Evolutionary conservation across 2,888 invertebrate species (phyloP).

Genomic region (Congeria kusceri): DNA sequence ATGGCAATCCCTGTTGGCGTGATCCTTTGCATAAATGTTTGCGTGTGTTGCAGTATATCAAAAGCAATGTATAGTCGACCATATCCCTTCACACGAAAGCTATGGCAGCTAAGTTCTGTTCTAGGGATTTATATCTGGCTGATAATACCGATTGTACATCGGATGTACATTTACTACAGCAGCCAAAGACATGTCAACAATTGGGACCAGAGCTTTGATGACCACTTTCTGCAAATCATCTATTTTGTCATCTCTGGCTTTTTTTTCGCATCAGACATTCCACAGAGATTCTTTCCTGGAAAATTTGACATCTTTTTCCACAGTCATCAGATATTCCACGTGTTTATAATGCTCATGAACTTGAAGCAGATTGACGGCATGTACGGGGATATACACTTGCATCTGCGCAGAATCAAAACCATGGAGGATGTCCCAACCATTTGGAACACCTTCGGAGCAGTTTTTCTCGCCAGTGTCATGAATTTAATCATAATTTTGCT

Average conservation of each 20-base stretch:
- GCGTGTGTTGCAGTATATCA: constrained; percentile 80
- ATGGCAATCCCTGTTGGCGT: constrained; percentile 79
- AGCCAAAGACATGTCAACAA: constrained; percentile 51
- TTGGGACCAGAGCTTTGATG: constrained; percentile 78
- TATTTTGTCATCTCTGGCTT: constrained; percentile 83
- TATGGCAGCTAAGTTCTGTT: constrained; percentile 83
- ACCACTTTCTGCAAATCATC: constrained; percentile 81
- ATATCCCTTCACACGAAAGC: constrained; percentile 82
- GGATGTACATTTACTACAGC: constrained; percentile 67
- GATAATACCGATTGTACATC: constrained; percentile 80
- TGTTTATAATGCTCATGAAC: constrained; percentile 83
- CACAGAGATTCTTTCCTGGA: constrained; percentile 83
- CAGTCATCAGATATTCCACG: constrained; percentile 84
- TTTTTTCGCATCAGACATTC: constrained; percentile 84
- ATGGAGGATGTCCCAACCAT: constrained; percentile 78
- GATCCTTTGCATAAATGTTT: constrained; percentile 77
- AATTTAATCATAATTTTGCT: constrained; percentile 73
- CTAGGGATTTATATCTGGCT: constrained; percentile 82
- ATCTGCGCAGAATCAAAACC: constrained; percentile 63
- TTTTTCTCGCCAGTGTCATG: constrained; percentile 73
- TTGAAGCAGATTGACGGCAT: constrained; percentile 82
- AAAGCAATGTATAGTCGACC: constrained; percentile 82
- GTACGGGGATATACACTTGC: constrained; percentile 78
- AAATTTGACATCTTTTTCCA: constrained; percentile 83
- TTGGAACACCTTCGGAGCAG: constrained; percentile 79